phyloP scores from a whole-genome alignment of 2,888 invertebrate species.

The Campopleginae sp. region DNA sequence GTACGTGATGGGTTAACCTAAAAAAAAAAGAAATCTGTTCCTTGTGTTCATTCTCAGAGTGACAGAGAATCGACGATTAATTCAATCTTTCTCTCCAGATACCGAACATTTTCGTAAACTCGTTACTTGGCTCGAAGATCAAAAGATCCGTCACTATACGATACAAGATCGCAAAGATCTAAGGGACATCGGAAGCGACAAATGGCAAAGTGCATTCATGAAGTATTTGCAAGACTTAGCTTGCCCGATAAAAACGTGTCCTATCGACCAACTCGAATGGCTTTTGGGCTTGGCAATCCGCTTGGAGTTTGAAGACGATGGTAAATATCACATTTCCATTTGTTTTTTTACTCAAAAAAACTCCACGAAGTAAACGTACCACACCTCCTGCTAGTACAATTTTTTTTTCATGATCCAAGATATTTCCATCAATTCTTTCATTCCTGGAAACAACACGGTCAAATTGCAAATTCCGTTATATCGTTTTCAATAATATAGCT shows the following conservation, averaged over 20 bases:
- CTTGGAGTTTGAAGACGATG: slow-evolving; percentile 92
- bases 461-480: too few species aligned
- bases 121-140: slow-evolving; percentile 96
- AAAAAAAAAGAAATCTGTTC: slow-evolving; percentile 6
- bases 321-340: slow-evolving; percentile 83
- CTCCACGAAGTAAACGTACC: too few species aligned
- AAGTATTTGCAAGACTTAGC: slow-evolving; percentile 91
- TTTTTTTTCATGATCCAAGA: background rate
- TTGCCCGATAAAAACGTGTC: slow-evolving; percentile 88
- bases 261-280: slow-evolving; percentile 93
- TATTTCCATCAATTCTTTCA: too few species aligned
- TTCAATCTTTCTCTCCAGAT: slow-evolving; percentile 86
- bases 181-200: slow-evolving; percentile 87
- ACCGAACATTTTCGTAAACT: slow-evolving; percentile 91
- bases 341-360: too few species aligned
- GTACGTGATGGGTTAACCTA: slow-evolving; percentile 84
- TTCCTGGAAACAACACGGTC: too few species aligned
- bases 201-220: slow-evolving; percentile 90
- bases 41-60: background rate
- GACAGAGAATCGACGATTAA: slow-evolving; percentile 34
- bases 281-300: slow-evolving; percentile 93
- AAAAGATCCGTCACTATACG: slow-evolving; percentile 95
- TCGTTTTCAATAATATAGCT: too few species aligned
- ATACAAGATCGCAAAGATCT: slow-evolving; percentile 92
- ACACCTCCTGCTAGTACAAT: too few species aligned